phyloP scores from a whole-genome alignment of 2,888 invertebrate genomes.

The Aporophyla nigra region DNA sequence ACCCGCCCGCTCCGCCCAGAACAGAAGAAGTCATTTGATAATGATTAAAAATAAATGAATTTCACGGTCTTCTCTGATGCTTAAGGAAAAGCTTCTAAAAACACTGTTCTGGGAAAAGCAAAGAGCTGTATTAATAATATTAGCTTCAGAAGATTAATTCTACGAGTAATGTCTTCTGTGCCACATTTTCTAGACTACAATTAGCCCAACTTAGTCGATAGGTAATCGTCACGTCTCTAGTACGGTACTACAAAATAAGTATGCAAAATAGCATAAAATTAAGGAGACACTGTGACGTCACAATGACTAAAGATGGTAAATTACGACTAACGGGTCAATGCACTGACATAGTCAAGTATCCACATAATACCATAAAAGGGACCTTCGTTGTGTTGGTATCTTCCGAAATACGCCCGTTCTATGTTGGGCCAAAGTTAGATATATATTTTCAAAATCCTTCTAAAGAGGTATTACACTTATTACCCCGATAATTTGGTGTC shows the following conservation, averaged over 20 bases:
- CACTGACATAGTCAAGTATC: slow-evolving; percentile 32
- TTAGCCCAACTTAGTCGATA: background rate
- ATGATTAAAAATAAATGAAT: no score
- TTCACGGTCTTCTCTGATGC: no score
- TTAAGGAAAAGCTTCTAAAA: background rate
- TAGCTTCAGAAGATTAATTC: background rate
- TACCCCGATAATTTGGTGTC: no score
- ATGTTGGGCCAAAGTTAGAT: slow-evolving; percentile 1
- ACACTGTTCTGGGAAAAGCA: background rate
- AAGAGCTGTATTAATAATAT: background rate
- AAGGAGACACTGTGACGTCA: slow-evolving; percentile 57
- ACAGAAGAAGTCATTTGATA: no score
- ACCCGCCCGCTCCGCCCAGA: no score
- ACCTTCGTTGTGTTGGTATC: background rate
- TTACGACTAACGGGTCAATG: slow-evolving; percentile 41
- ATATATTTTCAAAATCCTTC: background rate
- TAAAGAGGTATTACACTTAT: no score
- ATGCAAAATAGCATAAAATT: no score
- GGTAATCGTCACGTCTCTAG: slow-evolving; percentile 26
- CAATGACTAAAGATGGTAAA: slow-evolving; percentile 37
- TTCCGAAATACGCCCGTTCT: slow-evolving; percentile 28
- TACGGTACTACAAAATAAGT: slow-evolving; percentile 5
- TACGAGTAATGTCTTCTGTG: background rate
- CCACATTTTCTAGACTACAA: background rate
- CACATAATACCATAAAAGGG: slow-evolving; percentile 21